A percentile compares a stretch with the other conserved stretches of the same genome.
Conservation (phyloP, 2,888 invertebrate species). For the Chymomyza caudatula region DNA sequence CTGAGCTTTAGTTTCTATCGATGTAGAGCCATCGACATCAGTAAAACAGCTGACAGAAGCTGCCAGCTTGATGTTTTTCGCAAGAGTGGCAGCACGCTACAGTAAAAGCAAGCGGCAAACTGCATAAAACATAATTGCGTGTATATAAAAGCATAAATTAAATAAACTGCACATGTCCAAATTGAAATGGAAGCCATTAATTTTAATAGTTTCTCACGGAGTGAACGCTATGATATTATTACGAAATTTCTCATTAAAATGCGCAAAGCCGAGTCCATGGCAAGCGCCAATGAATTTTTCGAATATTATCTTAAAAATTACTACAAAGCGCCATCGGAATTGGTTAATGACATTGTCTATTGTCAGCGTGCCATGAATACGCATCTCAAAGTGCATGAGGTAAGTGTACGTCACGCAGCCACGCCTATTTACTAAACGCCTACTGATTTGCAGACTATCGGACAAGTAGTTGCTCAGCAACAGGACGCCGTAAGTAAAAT, state of each 20-base stretch:
- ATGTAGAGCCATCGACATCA: background rate
- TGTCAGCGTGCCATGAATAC: slow-evolving; percentile 52
- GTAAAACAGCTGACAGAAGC: background rate
- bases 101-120: background rate
- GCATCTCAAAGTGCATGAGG: slow-evolving; percentile 45
- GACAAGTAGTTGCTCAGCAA: slow-evolving; percentile 21
- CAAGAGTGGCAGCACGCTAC: background rate
- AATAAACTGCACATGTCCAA: background rate
- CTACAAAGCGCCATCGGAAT: slow-evolving; percentile 44
- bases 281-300: slow-evolving; percentile 45
- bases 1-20: background rate
- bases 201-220: slow-evolving; percentile 49
- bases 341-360: slow-evolving; percentile 51
- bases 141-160: background rate
- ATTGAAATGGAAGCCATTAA: slow-evolving; percentile 50
- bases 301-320: slow-evolving; percentile 50
- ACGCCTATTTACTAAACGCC: background rate
- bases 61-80: background rate
- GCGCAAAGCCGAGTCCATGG: slow-evolving; percentile 38
- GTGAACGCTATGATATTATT: slow-evolving; percentile 54
- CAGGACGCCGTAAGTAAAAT: slow-evolving; percentile 36
- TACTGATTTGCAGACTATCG: slow-evolving; percentile 40
- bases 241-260: slow-evolving; percentile 49
- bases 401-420: slow-evolving; percentile 5
- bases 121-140: background rate